A percentile compares a stretch with the other conserved stretches of the same genome.
phyloP scores from a whole-genome alignment of 2,113 vertebrate species.

The Zosterops japonicus region DNA sequence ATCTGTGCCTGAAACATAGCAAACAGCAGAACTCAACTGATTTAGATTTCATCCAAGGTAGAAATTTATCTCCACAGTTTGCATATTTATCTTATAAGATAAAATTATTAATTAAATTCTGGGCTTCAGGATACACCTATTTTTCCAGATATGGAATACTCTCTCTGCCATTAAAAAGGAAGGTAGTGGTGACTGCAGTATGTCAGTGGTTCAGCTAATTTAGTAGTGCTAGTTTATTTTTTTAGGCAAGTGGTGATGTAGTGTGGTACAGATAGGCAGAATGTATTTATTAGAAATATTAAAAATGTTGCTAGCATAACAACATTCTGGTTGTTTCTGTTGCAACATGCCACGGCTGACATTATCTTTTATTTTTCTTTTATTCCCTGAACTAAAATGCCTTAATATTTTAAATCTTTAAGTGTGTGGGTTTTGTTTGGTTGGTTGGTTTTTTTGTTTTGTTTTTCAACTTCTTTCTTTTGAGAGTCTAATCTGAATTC shows the following conservation, averaged over 20 bases:
- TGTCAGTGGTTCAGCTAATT: background rate
- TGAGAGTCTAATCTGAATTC: background rate
- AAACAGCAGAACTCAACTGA: background rate
- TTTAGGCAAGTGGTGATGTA: background rate
- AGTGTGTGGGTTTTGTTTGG: background rate
- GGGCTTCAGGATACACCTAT: background rate
- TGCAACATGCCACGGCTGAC: background rate
- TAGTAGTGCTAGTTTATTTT: background rate
- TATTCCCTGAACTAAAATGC: background rate
- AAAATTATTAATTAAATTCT: background rate
- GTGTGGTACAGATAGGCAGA: background rate
- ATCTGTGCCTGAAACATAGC: background rate
- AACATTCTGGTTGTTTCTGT: background rate
- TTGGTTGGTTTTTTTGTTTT: background rate
- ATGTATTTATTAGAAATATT: background rate
- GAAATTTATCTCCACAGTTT: background rate
- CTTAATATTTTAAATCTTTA: background rate
- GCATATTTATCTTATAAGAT: background rate
- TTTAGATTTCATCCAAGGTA: background rate
- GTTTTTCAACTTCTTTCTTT: background rate
- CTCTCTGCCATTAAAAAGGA: background rate
- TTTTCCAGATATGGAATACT: background rate
- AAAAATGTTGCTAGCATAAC: background rate
- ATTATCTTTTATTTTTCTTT: background rate
- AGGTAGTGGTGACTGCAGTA: background rate